Percentiles rank a stretch among this genome's conserved stretches.
phyloP scores from a whole-genome alignment of 2,797 vertebrate species.

The Lophius americanus region DNA sequence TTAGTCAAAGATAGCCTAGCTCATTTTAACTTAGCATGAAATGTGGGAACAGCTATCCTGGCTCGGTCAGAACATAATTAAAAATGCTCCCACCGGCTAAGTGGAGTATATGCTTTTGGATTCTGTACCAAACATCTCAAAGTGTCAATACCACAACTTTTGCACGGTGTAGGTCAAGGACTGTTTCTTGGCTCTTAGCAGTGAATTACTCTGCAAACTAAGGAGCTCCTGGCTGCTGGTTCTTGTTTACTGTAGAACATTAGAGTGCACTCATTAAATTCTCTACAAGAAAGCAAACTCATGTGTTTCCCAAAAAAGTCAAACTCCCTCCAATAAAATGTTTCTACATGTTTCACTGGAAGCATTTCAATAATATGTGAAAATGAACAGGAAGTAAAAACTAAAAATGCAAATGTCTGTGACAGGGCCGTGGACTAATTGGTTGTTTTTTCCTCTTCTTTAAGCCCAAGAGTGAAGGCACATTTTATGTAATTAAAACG shows the following conservation, averaged over 20 bases:
- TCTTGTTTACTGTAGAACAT: background rate
- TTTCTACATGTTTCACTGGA: background rate
- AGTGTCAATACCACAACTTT: background rate
- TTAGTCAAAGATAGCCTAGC: no score
- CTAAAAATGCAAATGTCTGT: slow-evolving; percentile 20
- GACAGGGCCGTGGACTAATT: background rate
- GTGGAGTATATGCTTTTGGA: no score
- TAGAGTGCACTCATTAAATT: background rate
- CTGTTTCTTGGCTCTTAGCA: background rate
- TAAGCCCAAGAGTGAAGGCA: slow-evolving; percentile 4
- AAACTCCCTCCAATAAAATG: background rate
- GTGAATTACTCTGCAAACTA: no score
- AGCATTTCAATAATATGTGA: background rate
- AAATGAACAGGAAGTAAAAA: background rate
- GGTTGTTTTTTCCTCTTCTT: background rate
- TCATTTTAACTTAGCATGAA: no score
- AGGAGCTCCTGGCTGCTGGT: background rate
- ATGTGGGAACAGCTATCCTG: no score
- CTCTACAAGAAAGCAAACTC: background rate
- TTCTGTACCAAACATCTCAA: no score
- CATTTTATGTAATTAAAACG: slow-evolving; percentile 28
- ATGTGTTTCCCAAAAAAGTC: no score
- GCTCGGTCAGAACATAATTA: no score
- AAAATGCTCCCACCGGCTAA: no score
- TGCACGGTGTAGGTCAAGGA: background rate